Evolutionary conservation across 2,113 vertebrate species (phyloP), one percentile per base, ranked within the genome.

Genomic region (Synodontis membranacea): DNA sequence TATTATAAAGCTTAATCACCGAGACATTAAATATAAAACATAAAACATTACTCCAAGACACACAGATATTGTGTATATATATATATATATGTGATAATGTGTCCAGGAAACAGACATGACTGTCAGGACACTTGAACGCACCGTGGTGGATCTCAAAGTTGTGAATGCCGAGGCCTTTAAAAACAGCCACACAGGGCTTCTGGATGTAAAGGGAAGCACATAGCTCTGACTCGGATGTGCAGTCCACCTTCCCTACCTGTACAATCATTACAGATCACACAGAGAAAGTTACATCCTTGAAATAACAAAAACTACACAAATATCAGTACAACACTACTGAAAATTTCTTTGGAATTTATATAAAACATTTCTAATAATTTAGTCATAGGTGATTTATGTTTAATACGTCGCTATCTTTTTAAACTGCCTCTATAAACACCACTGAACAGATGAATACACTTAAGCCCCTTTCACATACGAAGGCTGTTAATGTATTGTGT

Each of bases 121-220:
- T 17, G 25, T 76, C 8, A 34, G 17, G 50, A 34, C 48, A n/a
- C 37, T 54, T 60, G 17, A 84, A 84, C 96, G 94, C 91, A 99
- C 98, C 98, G 31, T 99, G 97, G 91, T 99, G 96, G 89, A 99
- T 97, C 95, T 99, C 98, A 90, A 97, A 99, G 93, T 98, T 95
- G 68, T 96, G 94, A 86, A 96, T 94, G 84, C 98, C 98, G 75
- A 97, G 95, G 87, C 97, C 98, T 95, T 99, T 99, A 92, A 99
- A 99, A 60, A 98, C 96, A 5, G 96, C 97, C 68, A 98, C 92
- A 82, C 96, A 96, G 15, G 97, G 94, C 90, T 97, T 96, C n/a
- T 96, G 94, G 89, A 99, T 95, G 91, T 99, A 99, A 0, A 99
- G 93, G 28, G 96, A 95, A 83, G 92, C 94, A 90, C 98, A 99